phyloP scores from a whole-genome alignment of 2,113 vertebrate species.

The Otis tarda region DNA sequence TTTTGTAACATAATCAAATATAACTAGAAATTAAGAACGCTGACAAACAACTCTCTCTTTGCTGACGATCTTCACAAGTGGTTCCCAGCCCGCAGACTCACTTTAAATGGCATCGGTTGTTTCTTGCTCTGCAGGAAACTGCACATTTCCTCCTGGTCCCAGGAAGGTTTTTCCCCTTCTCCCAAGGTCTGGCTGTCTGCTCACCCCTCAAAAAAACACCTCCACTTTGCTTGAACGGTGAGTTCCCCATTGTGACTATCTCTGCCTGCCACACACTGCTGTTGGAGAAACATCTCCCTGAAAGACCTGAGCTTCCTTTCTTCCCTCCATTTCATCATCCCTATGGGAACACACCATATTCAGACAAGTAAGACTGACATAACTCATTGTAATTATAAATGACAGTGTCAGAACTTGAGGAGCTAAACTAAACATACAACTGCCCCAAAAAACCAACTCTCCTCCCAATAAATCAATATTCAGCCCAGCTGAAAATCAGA shows the following conservation, averaged over 20 bases:
- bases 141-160: neutral
- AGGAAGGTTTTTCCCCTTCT: neutral
- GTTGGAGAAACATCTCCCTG: neutral
- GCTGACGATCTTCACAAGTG: neutral
- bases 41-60: neutral
- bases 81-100: neutral
- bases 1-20: neutral
- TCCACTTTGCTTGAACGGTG: neutral
- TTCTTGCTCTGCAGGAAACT: neutral
- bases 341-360: neutral
- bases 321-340: neutral
- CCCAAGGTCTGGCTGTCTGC: neutral
- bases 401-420: neutral
- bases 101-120: neutral
- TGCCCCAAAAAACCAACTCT: neutral
- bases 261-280: neutral
- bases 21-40: neutral
- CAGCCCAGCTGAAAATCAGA: neutral
- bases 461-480: neutral
- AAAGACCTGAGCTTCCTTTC: neutral
- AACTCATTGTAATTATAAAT: neutral
- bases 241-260: neutral
- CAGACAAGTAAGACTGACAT: neutral
- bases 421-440: fast-evolving
- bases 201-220: neutral